Evolutionary conservation across 1,140 invertebrate genomes (phyloP).

Genomic region (Octopus sinensis): DNA sequence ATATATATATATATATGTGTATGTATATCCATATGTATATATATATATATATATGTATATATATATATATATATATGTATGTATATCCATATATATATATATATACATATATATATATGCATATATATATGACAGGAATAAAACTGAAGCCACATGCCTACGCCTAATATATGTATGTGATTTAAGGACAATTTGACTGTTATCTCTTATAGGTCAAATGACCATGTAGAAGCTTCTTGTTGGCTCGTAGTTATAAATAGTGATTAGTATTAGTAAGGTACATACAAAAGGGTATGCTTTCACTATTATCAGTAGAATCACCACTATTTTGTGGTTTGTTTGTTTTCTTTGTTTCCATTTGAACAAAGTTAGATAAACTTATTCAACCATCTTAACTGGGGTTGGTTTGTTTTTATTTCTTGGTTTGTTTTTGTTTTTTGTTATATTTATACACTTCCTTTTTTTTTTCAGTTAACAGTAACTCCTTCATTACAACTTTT

Average conservation of each 20-base stretch:
- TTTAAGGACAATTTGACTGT: not conserved
- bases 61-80: not conserved
- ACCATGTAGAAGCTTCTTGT: not conserved
- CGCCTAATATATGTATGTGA: not conserved
- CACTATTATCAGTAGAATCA: not conserved
- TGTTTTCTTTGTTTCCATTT: no score
- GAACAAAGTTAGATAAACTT: no score
- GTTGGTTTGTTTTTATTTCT: no score
- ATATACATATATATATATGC: not conserved
- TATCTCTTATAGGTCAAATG: not conserved
- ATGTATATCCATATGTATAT: not conserved
- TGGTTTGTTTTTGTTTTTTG: no score
- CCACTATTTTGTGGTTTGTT: no score
- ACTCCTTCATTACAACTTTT: not conserved
- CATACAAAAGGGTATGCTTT: not conserved
- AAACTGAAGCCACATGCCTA: not conserved
- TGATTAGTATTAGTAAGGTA: not conserved
- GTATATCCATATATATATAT: not conserved
- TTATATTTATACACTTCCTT: not conserved
- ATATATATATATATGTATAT: conserved; percentile 2
- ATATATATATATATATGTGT: not conserved
- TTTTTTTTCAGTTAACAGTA: not conserved
- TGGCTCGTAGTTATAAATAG: not conserved
- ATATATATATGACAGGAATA: not conserved
- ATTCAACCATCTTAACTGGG: no score